Base-by-base conservation (phyloP, 2,797 vertebrate genomes). In the Phylloscopus collybita region DNA sequence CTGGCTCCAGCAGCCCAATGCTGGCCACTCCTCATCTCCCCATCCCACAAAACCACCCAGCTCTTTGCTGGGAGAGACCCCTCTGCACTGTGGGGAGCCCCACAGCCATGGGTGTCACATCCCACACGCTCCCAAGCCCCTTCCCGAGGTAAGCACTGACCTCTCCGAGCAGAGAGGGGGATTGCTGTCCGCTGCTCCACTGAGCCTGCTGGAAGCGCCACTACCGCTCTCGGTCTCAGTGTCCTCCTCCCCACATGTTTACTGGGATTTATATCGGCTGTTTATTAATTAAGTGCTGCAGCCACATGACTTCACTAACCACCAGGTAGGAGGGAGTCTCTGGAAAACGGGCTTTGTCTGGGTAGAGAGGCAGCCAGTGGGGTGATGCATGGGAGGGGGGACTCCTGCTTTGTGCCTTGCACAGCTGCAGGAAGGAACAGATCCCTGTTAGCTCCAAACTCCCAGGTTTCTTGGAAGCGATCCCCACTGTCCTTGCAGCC, bases 251-350 rank as follows among this genome's bases (percentile, higher is more conserved):
- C 89, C 60, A 82, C 79, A 74, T 29, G 54, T 62, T 90, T 71
- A 36, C 86, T 40, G 83, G 84, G 45, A 69, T 80, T 97, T 97
- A 97, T 97, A 97, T 78, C 0, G 2, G 96, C 88, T 67, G 36
- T 59, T 75, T 42, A 66, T 92, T 96, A 96, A 97, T 97, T 89
- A 96, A 95, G 94, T 97, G 90, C 92, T 36, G 47, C 17, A 26
- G 80, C 82, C 97, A 96, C 95, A 78, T 97, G 96, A 95, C 91
- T 85, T 75, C 11, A 14, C 93, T 94, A 94, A 96, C 85, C 42
- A 87, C 27, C 60, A 29, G 90, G 94, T 86, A 95, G 70, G 92
- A 95, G 96, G 96, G 90, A 94, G 93, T 59, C 94, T 92, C 64
- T 60, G 93, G 59, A 76, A 90, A 78, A 72, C 0, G 1, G 53